Conservation (phyloP, 2,888 invertebrate genomes). For the Taenaris catops region DNA sequence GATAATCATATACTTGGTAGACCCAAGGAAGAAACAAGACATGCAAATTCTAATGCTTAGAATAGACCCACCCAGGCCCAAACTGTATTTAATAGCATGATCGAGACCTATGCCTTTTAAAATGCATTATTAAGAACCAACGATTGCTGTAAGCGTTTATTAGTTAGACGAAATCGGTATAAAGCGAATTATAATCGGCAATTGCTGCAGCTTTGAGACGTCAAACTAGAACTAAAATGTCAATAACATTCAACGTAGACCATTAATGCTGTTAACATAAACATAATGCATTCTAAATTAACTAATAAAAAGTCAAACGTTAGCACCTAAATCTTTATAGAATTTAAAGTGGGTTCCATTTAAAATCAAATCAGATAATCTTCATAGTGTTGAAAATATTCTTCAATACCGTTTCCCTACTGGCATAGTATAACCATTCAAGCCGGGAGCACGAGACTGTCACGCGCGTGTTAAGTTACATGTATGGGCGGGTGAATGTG, state of each 20-base stretch:
- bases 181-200: conserved; percentile 36
- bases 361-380: too few species aligned
- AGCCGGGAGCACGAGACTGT: too few species aligned
- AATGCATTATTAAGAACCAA: conserved; percentile 2
- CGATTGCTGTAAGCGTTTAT: conserved; percentile 6
- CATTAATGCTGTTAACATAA: neutral
- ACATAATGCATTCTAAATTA: neutral
- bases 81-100: conserved; percentile 3
- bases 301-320: neutral
- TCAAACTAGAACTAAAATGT: conserved; percentile 37
- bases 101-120: conserved; percentile 4
- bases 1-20: too few species aligned
- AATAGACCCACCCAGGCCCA: neutral
- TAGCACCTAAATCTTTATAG: too few species aligned
- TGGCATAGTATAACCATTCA: too few species aligned
- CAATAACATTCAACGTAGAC: conserved; percentile 20
- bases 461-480: too few species aligned
- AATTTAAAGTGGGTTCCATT: too few species aligned
- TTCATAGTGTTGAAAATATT: too few species aligned
- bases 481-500: too few species aligned
- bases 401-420: too few species aligned
- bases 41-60: too few species aligned
- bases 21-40: too few species aligned
- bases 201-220: conserved; percentile 34
- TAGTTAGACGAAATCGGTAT: conserved; percentile 36